Conservation (phyloP, 2,797 vertebrate genomes). For the Chanos chanos region DNA sequence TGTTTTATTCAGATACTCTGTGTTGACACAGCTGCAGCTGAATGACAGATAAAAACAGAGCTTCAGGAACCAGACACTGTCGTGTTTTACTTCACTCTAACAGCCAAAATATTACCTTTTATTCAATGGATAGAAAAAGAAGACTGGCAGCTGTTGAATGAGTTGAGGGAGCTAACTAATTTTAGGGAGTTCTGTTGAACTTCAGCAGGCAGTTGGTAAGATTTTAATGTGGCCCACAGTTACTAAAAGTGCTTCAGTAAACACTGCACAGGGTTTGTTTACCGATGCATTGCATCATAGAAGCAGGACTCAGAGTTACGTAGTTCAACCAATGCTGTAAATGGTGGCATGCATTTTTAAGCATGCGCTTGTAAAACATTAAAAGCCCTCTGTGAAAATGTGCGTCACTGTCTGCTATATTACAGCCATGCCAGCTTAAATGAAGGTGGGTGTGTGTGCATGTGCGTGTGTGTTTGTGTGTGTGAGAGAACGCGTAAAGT, state of each 20-base stretch:
- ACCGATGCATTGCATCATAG: slow-evolving; percentile 17
- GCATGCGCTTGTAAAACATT: slow-evolving; percentile 67
- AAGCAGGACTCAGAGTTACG: background rate
- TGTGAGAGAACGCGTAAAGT: background rate
- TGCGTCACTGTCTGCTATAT: slow-evolving; percentile 56
- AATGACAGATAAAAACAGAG: slow-evolving; percentile 69
- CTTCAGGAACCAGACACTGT: slow-evolving; percentile 53
- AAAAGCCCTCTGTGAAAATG: slow-evolving; percentile 55
- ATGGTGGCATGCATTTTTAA: slow-evolving; percentile 63
- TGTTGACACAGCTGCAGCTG: slow-evolving; percentile 81
- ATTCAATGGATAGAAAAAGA: slow-evolving; percentile 32
- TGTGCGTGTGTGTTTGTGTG: slow-evolving; percentile 42
- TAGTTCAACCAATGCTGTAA: slow-evolving; percentile 46
- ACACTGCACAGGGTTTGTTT: slow-evolving; percentile 29
- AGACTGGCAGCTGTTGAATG: background rate
- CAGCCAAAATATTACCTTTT: slow-evolving; percentile 46
- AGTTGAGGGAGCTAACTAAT: slow-evolving; percentile 7
- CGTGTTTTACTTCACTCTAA: slow-evolving; percentile 61
- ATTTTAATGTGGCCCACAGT: slow-evolving; percentile 26
- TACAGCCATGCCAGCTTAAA: slow-evolving; percentile 18
- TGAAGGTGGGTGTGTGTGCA: slow-evolving; percentile 57
- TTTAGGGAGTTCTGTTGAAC: slow-evolving; percentile 24
- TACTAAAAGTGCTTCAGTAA: slow-evolving; percentile 32
- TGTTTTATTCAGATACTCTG: slow-evolving; percentile 61
- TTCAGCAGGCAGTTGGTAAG: slow-evolving; percentile 26